Percentiles rank a stretch among this genome's conserved stretches.
phyloP scores from a whole-genome alignment of 2,797 vertebrate species.

The Rhodeus uyekii region DNA sequence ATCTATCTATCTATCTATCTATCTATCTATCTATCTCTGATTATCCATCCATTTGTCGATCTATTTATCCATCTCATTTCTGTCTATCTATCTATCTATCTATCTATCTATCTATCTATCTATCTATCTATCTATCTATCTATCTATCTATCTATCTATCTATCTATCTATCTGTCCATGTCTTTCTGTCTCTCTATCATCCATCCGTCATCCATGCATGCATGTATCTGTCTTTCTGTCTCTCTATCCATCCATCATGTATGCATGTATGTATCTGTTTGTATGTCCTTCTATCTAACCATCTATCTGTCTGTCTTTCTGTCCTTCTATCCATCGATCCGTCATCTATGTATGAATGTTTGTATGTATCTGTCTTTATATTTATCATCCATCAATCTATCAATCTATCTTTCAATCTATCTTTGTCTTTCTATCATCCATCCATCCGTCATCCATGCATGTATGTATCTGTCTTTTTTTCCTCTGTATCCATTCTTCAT shows the following conservation, averaged over 20 bases:
- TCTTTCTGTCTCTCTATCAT: too few species aligned
- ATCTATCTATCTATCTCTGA: not conserved
- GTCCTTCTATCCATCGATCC: not conserved
- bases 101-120: not conserved
- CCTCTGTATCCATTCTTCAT: too few species aligned
- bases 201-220: accelerated
- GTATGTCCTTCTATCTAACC: too few species aligned
- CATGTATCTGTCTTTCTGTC: too few species aligned
- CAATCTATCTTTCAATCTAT: not conserved
- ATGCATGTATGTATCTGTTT: too few species aligned
- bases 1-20: not conserved
- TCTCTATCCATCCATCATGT: too few species aligned
- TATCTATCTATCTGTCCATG: accelerated
- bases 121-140: not conserved
- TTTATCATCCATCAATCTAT: accelerated
- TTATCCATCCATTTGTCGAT: accelerated
- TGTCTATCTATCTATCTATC: not conserved
- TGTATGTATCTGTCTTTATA: too few species aligned
- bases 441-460: not conserved
- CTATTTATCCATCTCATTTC: too few species aligned
- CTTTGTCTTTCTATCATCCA: not conserved
- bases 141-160: not conserved
- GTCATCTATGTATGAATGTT: too few species aligned
- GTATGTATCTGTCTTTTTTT: accelerated
- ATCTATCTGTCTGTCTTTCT: not conserved